Base-by-base conservation (phyloP, 2,797 vertebrate genomes). In the Lerista edwardsae region DNA sequence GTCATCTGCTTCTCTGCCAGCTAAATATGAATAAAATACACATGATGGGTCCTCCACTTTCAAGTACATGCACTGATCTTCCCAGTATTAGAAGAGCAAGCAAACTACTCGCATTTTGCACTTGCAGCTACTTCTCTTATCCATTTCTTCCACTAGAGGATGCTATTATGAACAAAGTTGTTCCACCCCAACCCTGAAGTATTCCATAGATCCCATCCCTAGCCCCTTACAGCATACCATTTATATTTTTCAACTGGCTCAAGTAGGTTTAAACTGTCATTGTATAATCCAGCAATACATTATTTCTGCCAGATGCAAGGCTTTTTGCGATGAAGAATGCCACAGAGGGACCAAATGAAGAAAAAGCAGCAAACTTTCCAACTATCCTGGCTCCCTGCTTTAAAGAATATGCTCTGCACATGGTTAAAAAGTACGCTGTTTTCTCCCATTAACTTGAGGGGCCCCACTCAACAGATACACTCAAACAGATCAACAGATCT, bases 1-100 rank as follows among this genome's bases (percentile, higher is more conserved):
- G 87, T 99, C 98, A 0, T 98, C 98, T 0, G 98, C 98, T 79
- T 99, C 98, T 84, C 98, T 97, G 90, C 99, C 99, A 92, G 98
- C 99, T 99, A 86, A 55, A 59, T 21, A 55, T 2, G 82, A 47
- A 72, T 80, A 67, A 15, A 0, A 77, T 67, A 61, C 7, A 3
- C 29, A 12, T 0, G 0, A 62, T 39, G 23, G 39, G 79, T 65
- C 36, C 9, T 39, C 11, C 14, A 73, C 47, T 23, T 79, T 39
- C 29, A 44, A 23, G 10, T 6, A 29, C 14, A 21, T 1, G 14
- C 31, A 1, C 19, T 0, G 0, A 0, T 1, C 4, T 3, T 57
- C n/a, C 41, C 69, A 82, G 3, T 11, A 73, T 4, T 21, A 62
- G 29, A 62, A 19, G 34, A 65, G n/a, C 36, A 57, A 39, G 23